Base-by-base conservation (phyloP, 2,888 invertebrate species). In the Callosobruchus maculatus region DNA sequence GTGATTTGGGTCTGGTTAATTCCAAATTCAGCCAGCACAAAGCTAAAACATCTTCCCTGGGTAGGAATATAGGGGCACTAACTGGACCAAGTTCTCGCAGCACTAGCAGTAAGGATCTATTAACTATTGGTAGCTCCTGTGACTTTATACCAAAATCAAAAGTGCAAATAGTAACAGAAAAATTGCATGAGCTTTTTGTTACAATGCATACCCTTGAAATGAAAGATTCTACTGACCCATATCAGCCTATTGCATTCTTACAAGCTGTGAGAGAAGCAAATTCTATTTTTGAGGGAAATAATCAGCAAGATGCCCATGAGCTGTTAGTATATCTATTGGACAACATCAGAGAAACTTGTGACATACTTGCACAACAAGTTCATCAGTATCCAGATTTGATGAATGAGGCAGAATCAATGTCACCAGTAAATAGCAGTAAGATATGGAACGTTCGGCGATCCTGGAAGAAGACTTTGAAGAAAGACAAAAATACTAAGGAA, bases 241-340 rank as follows among this genome's bases (percentile, higher is more conserved):
- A 91, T 83, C 95, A 95, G 80, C 95, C 95, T 0, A 93, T 93
- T 81, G 92, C 93, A 68, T 92, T 95, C 86, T 88, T 95, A 49
- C 93, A 94, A 79, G 95, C 95, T 7, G 90, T 96, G 21, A 92
- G 95, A 87, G 95, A 92, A 82, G 92, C 90, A 71, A 91, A 91
- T 85, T 89, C 89, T 72, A 92, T 94, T 83, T 93, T 93, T 85
- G 91, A 93, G 88, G 97, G 97, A 2, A 95, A 96, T 86, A 92
- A 96, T 81, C 97, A 97, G 83, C 97, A 97, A 86, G 97, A 97
- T 86, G 97, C 97, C 0, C 97, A 97, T 82, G 97, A 97, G 85
- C 89, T 97, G 79, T 88, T 96, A n/a, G 94, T 96, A 81, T 95
- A 95, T 85, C 89, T 96, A 70, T 87, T 96, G 77, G 95, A 95